Evolutionary conservation across 1,140 invertebrate genomes (phyloP).

Genomic region (Zophobas morio): DNA sequence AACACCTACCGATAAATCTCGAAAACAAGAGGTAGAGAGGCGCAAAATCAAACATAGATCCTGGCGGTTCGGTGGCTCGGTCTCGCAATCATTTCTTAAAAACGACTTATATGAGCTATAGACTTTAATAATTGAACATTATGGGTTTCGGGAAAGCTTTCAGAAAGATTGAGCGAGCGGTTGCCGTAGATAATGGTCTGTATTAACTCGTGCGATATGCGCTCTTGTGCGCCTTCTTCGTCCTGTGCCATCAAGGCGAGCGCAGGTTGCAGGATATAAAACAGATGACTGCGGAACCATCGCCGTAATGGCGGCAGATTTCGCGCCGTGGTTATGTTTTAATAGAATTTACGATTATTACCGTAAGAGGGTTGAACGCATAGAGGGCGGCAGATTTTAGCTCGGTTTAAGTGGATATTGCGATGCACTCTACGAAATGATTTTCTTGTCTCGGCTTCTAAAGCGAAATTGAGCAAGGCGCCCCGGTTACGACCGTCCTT

Average conservation of each 20-base stretch:
- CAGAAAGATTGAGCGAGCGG: slow-evolving; percentile 66
- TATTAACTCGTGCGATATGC: slow-evolving; percentile 56
- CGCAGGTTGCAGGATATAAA: slow-evolving; percentile 62
- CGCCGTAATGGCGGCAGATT: slow-evolving; percentile 69
- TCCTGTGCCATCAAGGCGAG: slow-evolving; percentile 34
- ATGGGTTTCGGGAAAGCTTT: slow-evolving; percentile 66
- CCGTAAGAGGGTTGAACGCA: slow-evolving; percentile 62
- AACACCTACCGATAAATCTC: slow-evolving; percentile 56
- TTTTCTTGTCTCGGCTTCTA: slow-evolving; percentile 49
- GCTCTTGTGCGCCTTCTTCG: slow-evolving; percentile 10
- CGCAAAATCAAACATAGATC: slow-evolving; percentile 67
- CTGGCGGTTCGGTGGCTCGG: slow-evolving; percentile 45
- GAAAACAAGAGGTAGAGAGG: slow-evolving; percentile 54
- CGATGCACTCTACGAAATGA: slow-evolving; percentile 55
- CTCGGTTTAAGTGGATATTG: slow-evolving; percentile 55
- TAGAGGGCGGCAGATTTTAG: slow-evolving; percentile 56
- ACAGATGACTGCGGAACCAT: slow-evolving; percentile 67
- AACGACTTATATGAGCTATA: slow-evolving; percentile 67
- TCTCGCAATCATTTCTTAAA: slow-evolving; percentile 65
- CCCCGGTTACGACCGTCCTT: slow-evolving; percentile 19
- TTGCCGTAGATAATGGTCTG: slow-evolving; percentile 59
- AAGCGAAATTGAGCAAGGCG: slow-evolving; percentile 42
- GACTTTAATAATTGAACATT: slow-evolving; percentile 68
- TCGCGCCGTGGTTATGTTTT: slow-evolving; percentile 69
- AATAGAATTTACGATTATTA: slow-evolving; percentile 70